A percentile compares a stretch with the other conserved stretches of the same genome.
Conservation (phyloP, 1,140 invertebrate genomes). For the Drosophila eugracilis region DNA sequence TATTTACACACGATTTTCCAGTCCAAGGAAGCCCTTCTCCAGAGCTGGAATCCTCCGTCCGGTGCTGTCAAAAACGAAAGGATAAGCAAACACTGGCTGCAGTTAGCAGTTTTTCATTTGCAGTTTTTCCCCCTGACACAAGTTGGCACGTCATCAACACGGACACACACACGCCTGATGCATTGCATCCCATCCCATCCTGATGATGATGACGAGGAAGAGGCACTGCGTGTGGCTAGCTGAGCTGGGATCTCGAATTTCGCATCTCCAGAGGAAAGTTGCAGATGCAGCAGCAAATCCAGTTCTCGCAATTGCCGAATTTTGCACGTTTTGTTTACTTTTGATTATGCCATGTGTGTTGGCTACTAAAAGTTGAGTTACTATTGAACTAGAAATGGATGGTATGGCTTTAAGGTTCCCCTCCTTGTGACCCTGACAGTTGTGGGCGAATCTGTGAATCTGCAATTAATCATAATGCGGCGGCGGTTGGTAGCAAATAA, state of each 20-base stretch:
- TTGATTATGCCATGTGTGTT: slow-evolving; percentile 38
- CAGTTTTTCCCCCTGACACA: slow-evolving; percentile 18
- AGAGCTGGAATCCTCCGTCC: background rate
- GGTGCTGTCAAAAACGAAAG: slow-evolving; percentile 6
- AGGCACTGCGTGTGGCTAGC: slow-evolving; percentile 15
- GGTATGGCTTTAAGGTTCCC: slow-evolving; percentile 5
- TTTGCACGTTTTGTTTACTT: slow-evolving; percentile 60
- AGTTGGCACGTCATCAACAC: slow-evolving; percentile 41
- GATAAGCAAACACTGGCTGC: slow-evolving; percentile 25
- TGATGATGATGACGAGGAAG: background rate
- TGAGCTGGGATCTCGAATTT: background rate
- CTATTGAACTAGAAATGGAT: background rate
- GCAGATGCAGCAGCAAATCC: slow-evolving; percentile 39
- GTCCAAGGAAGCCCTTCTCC: background rate
- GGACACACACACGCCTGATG: slow-evolving; percentile 25
- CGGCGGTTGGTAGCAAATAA: background rate
- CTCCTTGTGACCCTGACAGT: slow-evolving; percentile 1
- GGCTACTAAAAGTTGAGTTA: slow-evolving; percentile 5
- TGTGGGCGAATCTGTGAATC: background rate
- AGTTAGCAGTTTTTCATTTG: slow-evolving; percentile 28
- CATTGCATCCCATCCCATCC: slow-evolving; percentile 6
- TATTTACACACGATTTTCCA: slow-evolving; percentile 34
- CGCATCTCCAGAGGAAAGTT: slow-evolving; percentile 5
- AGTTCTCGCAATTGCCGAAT: slow-evolving; percentile 22
- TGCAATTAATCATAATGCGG: slow-evolving; percentile 55